Base-by-base conservation (phyloP, 2,888 invertebrate species). In the Melieria omissa region DNA sequence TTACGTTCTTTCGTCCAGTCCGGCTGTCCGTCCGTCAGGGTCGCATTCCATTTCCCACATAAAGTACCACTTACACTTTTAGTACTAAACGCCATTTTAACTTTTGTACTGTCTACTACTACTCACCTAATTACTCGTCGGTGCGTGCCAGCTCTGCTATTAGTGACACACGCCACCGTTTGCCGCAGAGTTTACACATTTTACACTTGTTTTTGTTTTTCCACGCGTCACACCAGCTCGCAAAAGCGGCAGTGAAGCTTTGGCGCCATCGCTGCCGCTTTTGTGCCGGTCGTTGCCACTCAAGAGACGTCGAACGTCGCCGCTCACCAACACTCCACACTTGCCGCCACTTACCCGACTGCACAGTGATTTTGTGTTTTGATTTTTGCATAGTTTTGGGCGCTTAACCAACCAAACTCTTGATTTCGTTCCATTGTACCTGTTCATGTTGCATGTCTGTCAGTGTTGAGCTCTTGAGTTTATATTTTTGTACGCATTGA, bases 321-420 rank as follows among this genome's bases (percentile, higher is more conserved):
- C 2, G 14, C 46, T 41, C 57, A 14, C 41, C 1, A 29, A 60
- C 14, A n/a, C 14, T 6, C 12, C 46, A 46, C 9, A 47, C 4
- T 41, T 57, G 1, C 29, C 4, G 5, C 41, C 5, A 8, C 45
- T 60, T 66, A 14, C 5, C n/a, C 47, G 47, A 29, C 6, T 49
- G 66, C 58, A 67, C 46, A 58, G 7, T 5, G 1, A 4, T 44
- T 3, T 67, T 60, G 0, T 29, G 5, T 60, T 49, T 58, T 14
- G 2, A 45, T 45, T n/a, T 7, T 57, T 62, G 66, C 66, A 58
- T 66, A 71, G 46, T 63, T 62, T 41, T 66, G 63, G 57, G 44
- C 49, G 42, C 5, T 44, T 49, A n/a, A 14, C 7, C 12, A n/a
- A 14, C 10, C 52, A 52, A 52, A 49, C 49, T 52, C n/a, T 52